Evolutionary conservation across 1,140 invertebrate species (phyloP), one percentile per base, ranked within the genome.

Genomic region (Sarcophaga peregrina): DNA sequence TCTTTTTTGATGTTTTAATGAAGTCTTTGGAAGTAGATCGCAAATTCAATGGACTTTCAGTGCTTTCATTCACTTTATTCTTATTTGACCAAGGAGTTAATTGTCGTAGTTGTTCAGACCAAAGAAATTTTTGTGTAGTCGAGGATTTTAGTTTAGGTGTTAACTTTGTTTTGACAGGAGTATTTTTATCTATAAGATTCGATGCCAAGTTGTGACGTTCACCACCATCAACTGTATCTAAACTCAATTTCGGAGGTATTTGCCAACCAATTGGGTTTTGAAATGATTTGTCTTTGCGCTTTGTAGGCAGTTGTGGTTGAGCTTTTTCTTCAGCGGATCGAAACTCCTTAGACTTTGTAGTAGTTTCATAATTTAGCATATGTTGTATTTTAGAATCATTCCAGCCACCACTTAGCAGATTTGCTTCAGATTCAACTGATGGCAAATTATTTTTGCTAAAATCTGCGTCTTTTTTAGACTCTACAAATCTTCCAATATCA

Each of bases 191-290:
- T n/a, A 85, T 83, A 62, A 90, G 86, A 80, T 90, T 89, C 0
- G 58, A 76, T 0, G 85, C 89, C 0, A 90, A 82, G 82, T 90
- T 90, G 75, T 88, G 84, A 20, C 85, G 84, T 10, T 86, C 84
- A 13, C 62, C 81, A 0, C 88, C 87, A 78, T 90, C 89, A 0
- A 90, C 89, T 0, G 88, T 90, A 20, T 90, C 89, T 11, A 90
- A 80, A 3, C 88, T 85, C 5, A 89, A 25, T 46, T 89, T 90
- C 0, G 84, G 87, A 8, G 86, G 84, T 37, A 85, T 0, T 45
- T 87, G 86, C 89, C 89, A 90, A 13, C 89, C 89, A 46, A 90
- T 80, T 10, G 7, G 46, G 25, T 37, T 17, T 68, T 68, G n/a
- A 68, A 17, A 17, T 2, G n/a, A n/a, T 10, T 20, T 10, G 9